Evolutionary conservation across 2,113 vertebrate genomes (phyloP).

Genomic region (Pedionomus torquatus): DNA sequence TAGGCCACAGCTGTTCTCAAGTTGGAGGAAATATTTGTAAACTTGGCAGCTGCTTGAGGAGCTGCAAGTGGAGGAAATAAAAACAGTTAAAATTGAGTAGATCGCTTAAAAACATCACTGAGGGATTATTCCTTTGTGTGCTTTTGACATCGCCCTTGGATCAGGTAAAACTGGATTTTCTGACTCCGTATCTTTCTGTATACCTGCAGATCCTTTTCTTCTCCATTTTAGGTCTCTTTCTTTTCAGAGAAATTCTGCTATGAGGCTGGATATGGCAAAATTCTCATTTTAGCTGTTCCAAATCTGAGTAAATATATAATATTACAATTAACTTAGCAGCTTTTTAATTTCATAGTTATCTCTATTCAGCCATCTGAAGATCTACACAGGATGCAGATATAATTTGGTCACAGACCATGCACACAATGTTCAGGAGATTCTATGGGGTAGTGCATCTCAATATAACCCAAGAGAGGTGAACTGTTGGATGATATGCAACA

Average conservation of each 20-base stretch:
- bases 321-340: not conserved
- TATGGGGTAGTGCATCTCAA: not conserved
- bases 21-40: conserved; percentile 50
- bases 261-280: not conserved
- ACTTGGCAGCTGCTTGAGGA: conserved; percentile 50
- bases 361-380: not conserved
- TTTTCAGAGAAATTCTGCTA: not conserved
- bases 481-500: not conserved
- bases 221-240: not conserved
- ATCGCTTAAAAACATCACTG: not conserved
- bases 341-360: not conserved
- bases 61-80: not conserved
- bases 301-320: not conserved
- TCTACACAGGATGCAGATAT: not conserved
- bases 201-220: not conserved
- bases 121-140: not conserved
- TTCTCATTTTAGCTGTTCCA: not conserved
- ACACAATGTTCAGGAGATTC: not conserved
- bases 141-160: not conserved
- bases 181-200: not conserved
- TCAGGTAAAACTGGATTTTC: not conserved
- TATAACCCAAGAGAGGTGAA: not conserved
- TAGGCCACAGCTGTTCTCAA: conserved; percentile 38
- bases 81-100: not conserved
- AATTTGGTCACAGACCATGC: not conserved